Conservation (phyloP, 2,888 invertebrate genomes). For the Mythimna pallens region DNA sequence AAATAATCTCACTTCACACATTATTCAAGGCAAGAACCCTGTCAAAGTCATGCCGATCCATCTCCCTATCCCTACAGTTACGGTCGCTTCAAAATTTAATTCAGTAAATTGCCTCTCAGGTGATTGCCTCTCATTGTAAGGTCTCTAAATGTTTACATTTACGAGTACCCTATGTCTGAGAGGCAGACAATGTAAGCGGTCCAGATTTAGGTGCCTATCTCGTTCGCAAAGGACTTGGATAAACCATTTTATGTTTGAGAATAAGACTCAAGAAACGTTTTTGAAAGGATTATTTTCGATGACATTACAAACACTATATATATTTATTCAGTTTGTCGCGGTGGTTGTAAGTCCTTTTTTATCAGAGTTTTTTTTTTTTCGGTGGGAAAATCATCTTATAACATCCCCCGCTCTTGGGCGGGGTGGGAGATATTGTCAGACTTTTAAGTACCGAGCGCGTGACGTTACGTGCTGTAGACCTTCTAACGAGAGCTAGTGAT, state of each 20-base stretch:
- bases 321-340: too few relatives aligned
- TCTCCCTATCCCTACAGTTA: slow-evolving; percentile 27
- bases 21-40: background rate
- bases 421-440: too few relatives aligned
- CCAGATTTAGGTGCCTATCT: slow-evolving; percentile 14
- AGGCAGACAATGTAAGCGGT: slow-evolving; percentile 14
- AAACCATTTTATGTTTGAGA: slow-evolving; percentile 8
- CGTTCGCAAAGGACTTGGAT: slow-evolving; percentile 1
- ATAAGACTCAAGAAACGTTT: background rate
- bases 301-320: too few relatives aligned
- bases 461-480: slow-evolving; percentile 93
- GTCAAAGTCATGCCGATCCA: slow-evolving; percentile 11
- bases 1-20: background rate
- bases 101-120: slow-evolving; percentile 47
- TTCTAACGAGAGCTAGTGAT: slow-evolving; percentile 91
- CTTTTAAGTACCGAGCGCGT: slow-evolving; percentile 92
- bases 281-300: too few relatives aligned
- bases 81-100: slow-evolving; percentile 55
- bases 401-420: too few relatives aligned
- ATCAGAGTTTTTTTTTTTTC: too few relatives aligned
- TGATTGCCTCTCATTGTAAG: slow-evolving; percentile 37
- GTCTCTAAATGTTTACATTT: slow-evolving; percentile 46
- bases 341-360: too few relatives aligned
- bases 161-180: slow-evolving; percentile 14
- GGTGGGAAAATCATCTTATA: too few relatives aligned